These are phyloP conservation scores for Linnaemya tessellans DNA, from an alignment of 2,888 invertebrate genomes.

Conservation along the genomic window DNA sequence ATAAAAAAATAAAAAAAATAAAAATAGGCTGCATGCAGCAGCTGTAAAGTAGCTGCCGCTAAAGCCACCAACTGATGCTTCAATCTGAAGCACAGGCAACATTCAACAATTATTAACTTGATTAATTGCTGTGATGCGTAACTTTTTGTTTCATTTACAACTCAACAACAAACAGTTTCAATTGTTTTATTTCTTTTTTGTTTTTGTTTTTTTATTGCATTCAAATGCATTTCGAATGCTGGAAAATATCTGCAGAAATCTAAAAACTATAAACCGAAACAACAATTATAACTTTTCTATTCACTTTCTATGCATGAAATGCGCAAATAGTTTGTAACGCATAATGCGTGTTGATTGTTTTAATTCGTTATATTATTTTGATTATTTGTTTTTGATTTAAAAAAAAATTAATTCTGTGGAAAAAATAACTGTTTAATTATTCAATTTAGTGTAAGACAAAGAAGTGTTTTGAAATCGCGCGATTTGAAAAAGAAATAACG, in stretches of 20 bases:
- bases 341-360: conserved; percentile 62
- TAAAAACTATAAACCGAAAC: conserved; percentile 52
- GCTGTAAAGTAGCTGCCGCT: conserved; percentile 2
- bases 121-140: conserved; percentile 70
- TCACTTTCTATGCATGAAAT: conserved; percentile 54
- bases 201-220: conserved; percentile 12
- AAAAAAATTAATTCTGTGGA: too few relatives aligned
- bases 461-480: background rate
- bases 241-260: background rate
- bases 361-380: background rate
- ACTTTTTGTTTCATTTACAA: conserved; percentile 25
- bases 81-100: conserved; percentile 39
- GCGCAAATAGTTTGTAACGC: conserved; percentile 53
- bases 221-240: conserved; percentile 19
- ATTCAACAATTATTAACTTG: conserved; percentile 62
- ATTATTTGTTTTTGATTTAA: background rate
- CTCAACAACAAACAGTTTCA: conserved; percentile 44
- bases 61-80: background rate
- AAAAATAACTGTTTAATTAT: background rate
- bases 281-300: conserved; percentile 55
- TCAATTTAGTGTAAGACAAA: background rate
- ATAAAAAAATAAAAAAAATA: too few relatives aligned
- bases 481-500: too few relatives aligned
- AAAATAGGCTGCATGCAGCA: background rate
- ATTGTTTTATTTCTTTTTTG: conserved; percentile 33